Evolutionary conservation across 2,797 vertebrate genomes (phyloP).

Genomic region (Vespertilio murinus): DNA sequence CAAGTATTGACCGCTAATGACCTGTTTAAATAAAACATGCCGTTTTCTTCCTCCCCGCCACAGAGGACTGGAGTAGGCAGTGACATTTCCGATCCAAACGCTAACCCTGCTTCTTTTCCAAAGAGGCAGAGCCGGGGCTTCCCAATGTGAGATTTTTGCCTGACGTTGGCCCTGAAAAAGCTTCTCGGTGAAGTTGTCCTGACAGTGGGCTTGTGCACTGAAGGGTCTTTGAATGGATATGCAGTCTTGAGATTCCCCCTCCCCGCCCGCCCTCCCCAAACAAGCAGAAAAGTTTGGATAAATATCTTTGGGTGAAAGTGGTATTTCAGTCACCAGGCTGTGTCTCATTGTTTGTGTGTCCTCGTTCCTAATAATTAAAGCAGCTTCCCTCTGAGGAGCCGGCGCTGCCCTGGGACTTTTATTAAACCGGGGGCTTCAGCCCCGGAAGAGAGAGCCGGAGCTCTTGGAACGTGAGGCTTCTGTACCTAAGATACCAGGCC

Average conservation of each 20-base stretch:
- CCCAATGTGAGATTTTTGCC: conserved; percentile 67
- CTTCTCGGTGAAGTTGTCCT: conserved; percentile 60
- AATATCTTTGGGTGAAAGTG: conserved; percentile 25
- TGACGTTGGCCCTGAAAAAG: conserved; percentile 73
- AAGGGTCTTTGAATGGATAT: conserved; percentile 69
- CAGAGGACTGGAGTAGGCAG: conserved; percentile 57
- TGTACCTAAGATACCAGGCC: background rate
- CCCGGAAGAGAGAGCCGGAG: background rate
- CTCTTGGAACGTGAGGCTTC: background rate
- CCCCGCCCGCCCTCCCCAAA: background rate
- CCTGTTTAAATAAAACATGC: conserved; percentile 70
- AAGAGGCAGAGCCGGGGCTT: conserved; percentile 63
- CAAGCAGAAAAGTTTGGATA: conserved; percentile 27
- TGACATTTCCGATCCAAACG: conserved; percentile 73
- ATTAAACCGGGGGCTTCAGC: conserved; percentile 14
- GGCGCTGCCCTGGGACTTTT: background rate
- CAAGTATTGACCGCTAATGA: conserved; percentile 67
- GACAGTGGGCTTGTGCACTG: conserved; percentile 40
- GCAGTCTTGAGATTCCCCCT: conserved; percentile 56
- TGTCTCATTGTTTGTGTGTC: conserved; percentile 46
- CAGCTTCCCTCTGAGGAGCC: conserved; percentile 35
- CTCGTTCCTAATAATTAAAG: conserved; percentile 56
- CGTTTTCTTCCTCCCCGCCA: conserved; percentile 51
- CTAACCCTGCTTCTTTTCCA: conserved; percentile 74
- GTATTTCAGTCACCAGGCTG: conserved; percentile 7